A percentile compares a stretch with the other conserved stretches of the same genome.
phyloP scores from a whole-genome alignment of 2,797 vertebrate genomes.

The Centroberyx gerrardi region DNA sequence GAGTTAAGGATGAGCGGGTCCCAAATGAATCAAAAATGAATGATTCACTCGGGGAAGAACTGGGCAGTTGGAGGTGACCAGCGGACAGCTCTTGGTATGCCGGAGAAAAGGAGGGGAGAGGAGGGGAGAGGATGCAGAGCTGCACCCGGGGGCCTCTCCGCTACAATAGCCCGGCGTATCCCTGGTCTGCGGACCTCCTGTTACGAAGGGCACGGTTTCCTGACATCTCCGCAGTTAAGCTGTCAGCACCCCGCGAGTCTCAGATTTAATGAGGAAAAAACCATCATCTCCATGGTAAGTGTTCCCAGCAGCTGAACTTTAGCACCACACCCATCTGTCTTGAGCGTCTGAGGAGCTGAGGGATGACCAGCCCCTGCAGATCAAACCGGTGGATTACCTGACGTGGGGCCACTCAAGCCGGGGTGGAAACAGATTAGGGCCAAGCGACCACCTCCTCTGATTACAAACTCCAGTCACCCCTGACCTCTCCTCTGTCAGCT shows the following conservation, averaged over 20 bases:
- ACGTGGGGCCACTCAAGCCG: constrained; percentile 66
- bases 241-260: constrained; percentile 78
- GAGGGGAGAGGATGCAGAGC: constrained; percentile 38
- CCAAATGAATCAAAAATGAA: constrained; percentile 77
- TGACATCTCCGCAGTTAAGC: constrained; percentile 84
- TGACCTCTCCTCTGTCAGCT: constrained; percentile 69
- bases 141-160: constrained; percentile 49
- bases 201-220: constrained; percentile 75
- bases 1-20: constrained; percentile 71
- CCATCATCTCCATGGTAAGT: constrained; percentile 79
- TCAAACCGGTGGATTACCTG: constrained; percentile 81
- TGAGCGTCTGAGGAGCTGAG: constrained; percentile 42
- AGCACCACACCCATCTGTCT: constrained; percentile 70
- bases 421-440: constrained; percentile 82
- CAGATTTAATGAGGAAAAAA: constrained; percentile 83
- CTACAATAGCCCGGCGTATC: constrained; percentile 58
- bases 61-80: constrained; percentile 48
- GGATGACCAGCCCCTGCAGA: constrained; percentile 65
- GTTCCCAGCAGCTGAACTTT: constrained; percentile 77
- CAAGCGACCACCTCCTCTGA: constrained; percentile 79
- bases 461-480: constrained; percentile 73
- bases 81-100: constrained; percentile 41
- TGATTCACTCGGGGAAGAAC: constrained; percentile 69
- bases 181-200: constrained; percentile 69
- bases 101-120: neutral